phyloP scores from a whole-genome alignment of 2,797 vertebrate genomes.

The Hemibagrus guttatus region DNA sequence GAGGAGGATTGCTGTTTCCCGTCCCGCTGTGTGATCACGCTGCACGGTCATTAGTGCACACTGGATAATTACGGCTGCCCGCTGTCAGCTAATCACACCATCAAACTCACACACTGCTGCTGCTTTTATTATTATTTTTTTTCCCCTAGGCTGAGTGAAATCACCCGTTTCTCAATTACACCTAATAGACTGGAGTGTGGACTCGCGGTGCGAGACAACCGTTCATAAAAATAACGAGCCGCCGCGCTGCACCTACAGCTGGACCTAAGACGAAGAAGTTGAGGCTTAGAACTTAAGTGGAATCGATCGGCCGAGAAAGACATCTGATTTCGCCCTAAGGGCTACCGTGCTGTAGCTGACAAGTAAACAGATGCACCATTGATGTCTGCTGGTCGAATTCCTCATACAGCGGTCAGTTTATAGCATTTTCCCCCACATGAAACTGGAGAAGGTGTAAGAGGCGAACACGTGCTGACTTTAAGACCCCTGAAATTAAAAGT shows the following conservation, averaged over 20 bases:
- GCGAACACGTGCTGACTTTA: neutral
- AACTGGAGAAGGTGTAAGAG: neutral
- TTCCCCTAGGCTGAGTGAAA: neutral
- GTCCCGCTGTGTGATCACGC: conserved; percentile 49
- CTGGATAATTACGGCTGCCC: conserved; percentile 70
- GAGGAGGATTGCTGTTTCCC: conserved; percentile 59
- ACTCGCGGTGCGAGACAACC: conserved; percentile 12
- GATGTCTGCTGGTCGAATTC: neutral
- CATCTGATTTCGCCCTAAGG: neutral
- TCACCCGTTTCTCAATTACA: conserved; percentile 42
- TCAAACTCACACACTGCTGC: conserved; percentile 42
- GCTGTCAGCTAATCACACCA: conserved; percentile 63
- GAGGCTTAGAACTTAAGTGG: neutral
- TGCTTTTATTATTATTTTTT: neutral
- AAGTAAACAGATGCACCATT: too few relatives aligned
- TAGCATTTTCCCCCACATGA: too few relatives aligned
- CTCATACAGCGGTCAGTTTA: too few relatives aligned
- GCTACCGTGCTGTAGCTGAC: too few relatives aligned
- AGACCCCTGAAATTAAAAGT: neutral
- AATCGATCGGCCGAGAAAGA: neutral
- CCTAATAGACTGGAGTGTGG: conserved; percentile 20
- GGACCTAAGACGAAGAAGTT: neutral
- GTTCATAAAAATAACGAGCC: conserved; percentile 14
- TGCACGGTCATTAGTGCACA: conserved; percentile 64
- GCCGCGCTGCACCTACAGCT: neutral